A percentile compares a stretch with the other conserved stretches of the same genome.
These are phyloP conservation scores for Oncorhynchus kisutch DNA, from an alignment of 2,113 vertebrate species.

Conservation along the genomic window DNA sequence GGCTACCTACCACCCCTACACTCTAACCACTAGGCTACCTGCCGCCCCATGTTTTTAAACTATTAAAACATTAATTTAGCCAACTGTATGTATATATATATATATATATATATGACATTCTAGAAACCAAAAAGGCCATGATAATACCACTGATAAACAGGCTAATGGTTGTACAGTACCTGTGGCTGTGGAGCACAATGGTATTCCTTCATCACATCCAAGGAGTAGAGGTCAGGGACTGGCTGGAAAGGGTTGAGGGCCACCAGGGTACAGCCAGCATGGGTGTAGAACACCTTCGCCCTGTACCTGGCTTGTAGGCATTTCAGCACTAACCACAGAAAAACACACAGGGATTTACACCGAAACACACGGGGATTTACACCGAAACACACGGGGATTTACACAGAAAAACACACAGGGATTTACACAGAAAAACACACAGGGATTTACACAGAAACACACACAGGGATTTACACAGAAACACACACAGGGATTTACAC, in stretches of 20 bases:
- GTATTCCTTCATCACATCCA: constrained; percentile 89
- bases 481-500: too few relatives aligned
- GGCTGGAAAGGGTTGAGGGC: constrained; percentile 94
- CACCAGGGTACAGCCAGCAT: constrained; percentile 94
- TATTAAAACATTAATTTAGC: not conserved
- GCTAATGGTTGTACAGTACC: constrained; percentile 69
- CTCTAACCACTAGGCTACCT: too few relatives aligned
- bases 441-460: too few relatives aligned
- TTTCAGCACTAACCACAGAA: constrained; percentile 81
- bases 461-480: too few relatives aligned
- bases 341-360: not conserved
- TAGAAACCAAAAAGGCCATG: not conserved
- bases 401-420: too few relatives aligned
- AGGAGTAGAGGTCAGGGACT: constrained; percentile 83
- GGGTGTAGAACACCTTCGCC: constrained; percentile 85
- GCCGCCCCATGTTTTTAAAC: not conserved
- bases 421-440: too few relatives aligned
- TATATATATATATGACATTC: too few relatives aligned
- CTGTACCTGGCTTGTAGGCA: constrained; percentile 92
- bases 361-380: too few relatives aligned
- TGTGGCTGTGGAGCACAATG: constrained; percentile 81
- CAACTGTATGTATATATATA: too few relatives aligned
- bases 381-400: too few relatives aligned
- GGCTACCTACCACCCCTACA: too few relatives aligned
- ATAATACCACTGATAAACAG: not conserved